phyloP scores from a whole-genome alignment of 2,888 invertebrate species.

The Sphinx pinastri region DNA sequence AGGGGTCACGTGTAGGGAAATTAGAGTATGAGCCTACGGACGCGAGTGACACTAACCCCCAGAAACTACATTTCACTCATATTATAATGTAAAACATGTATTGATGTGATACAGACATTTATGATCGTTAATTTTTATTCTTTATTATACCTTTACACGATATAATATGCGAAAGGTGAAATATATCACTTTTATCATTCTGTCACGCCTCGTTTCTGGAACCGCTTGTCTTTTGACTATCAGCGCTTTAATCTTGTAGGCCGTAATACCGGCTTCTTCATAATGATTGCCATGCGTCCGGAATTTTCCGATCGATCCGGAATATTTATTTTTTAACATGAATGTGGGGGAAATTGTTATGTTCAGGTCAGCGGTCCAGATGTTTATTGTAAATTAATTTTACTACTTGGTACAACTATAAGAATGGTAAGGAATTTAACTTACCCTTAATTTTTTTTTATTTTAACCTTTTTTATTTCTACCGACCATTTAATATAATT shows the following conservation, averaged over 20 bases:
- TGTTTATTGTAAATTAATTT: too few relatives aligned
- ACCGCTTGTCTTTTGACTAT: conserved; percentile 5
- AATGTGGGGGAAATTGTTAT: background rate
- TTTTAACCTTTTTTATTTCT: too few relatives aligned
- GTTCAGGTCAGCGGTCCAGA: too few relatives aligned
- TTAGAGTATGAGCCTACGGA: too few relatives aligned
- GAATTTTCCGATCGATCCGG: background rate
- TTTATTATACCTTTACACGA: background rate
- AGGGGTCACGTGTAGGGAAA: too few relatives aligned
- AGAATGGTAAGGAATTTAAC: too few relatives aligned
- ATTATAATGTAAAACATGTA: background rate
- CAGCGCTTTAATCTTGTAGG: conserved; percentile 2
- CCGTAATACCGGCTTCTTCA: background rate
- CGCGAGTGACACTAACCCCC: too few relatives aligned
- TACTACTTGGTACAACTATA: too few relatives aligned
- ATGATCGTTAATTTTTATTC: background rate
- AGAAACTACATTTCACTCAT: too few relatives aligned
- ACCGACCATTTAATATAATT: too few relatives aligned
- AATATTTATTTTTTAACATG: background rate
- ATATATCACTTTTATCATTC: conserved; percentile 5
- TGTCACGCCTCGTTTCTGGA: conserved; percentile 6
- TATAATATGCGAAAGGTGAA: background rate
- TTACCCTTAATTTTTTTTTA: too few relatives aligned
- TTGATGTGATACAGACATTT: background rate
- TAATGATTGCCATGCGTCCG: background rate